Conservation (phyloP, 2,888 invertebrate species). For the Parnassius apollo region DNA sequence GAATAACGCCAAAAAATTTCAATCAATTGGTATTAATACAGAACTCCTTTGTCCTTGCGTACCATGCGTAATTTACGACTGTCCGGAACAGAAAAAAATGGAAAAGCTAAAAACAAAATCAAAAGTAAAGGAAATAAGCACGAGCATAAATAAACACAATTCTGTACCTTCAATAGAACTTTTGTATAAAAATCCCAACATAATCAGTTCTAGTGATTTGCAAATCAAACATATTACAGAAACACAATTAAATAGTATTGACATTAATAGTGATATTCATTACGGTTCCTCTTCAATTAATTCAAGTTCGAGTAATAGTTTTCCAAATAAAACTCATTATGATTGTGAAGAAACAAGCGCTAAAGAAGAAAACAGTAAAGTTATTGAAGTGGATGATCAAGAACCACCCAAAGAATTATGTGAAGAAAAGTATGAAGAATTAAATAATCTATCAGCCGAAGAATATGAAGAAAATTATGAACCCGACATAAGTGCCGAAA, state of each 20-base stretch:
- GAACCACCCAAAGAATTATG: not conserved
- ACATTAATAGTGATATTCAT: constrained; percentile 18
- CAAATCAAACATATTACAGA: constrained; percentile 39
- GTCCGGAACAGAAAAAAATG: constrained; percentile 43
- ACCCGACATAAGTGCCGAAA: constrained; percentile 52
- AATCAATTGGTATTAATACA: constrained; percentile 64
- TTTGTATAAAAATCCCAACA: constrained; percentile 63
- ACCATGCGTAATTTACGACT: constrained; percentile 67
- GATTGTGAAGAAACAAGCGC: constrained; percentile 3
- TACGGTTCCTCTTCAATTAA: not conserved
- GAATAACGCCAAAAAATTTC: constrained; percentile 42
- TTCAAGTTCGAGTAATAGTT: not conserved
- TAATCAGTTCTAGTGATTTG: constrained; percentile 51
- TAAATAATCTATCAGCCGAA: constrained; percentile 48
- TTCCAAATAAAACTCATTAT: not conserved
- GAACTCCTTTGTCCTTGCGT: constrained; percentile 62
- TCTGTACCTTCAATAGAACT: constrained; percentile 54
- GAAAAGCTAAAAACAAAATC: constrained; percentile 37
- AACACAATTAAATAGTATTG: constrained; percentile 37
- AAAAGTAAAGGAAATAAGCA: constrained; percentile 27
- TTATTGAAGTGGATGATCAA: constrained; percentile 1
- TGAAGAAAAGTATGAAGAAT: constrained; percentile 39
- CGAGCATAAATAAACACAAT: constrained; percentile 13
- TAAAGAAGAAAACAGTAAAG: not conserved
- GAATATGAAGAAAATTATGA: constrained; percentile 56